Evolutionary conservation across 2,888 invertebrate genomes (phyloP).

Genomic region (Drosophila birchii): DNA sequence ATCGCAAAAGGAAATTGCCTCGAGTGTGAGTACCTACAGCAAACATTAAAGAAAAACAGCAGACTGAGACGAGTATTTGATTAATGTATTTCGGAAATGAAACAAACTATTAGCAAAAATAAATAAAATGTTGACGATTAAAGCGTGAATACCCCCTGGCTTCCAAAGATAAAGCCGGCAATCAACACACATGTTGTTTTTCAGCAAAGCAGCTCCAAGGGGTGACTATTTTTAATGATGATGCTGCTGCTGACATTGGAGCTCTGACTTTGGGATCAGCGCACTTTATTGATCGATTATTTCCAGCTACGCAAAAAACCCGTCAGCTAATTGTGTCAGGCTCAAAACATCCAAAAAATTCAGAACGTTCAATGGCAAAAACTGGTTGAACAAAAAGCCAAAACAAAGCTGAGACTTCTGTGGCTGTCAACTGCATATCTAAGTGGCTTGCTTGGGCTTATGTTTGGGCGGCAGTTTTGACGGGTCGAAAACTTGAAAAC

Average conservation of each 20-base stretch:
- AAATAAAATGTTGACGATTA: slow-evolving; percentile 47
- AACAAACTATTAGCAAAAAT: slow-evolving; percentile 46
- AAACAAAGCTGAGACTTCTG: slow-evolving; percentile 48
- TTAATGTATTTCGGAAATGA: slow-evolving; percentile 67
- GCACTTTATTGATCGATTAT: slow-evolving; percentile 32
- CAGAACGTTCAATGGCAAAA: slow-evolving; percentile 66
- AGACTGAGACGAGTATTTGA: slow-evolving; percentile 44
- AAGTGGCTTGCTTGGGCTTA: slow-evolving; percentile 53
- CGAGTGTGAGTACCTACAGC: slow-evolving; percentile 20
- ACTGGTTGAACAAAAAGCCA: slow-evolving; percentile 56
- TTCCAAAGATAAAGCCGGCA: slow-evolving; percentile 17
- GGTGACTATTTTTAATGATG: slow-evolving; percentile 34
- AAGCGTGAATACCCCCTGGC: slow-evolving; percentile 34
- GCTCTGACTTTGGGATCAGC: neutral
- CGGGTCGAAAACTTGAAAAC: slow-evolving; percentile 27
- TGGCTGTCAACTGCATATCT: slow-evolving; percentile 71
- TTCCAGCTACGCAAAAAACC: slow-evolving; percentile 56
- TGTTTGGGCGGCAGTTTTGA: slow-evolving; percentile 48
- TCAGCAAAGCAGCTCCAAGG: slow-evolving; percentile 15
- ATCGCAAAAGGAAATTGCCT: slow-evolving; percentile 74
- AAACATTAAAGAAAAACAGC: slow-evolving; percentile 16
- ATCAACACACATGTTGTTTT: slow-evolving; percentile 61
- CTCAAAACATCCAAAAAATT: slow-evolving; percentile 50
- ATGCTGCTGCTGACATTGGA: slow-evolving; percentile 40
- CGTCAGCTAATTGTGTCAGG: slow-evolving; percentile 61